Conservation (phyloP, 2,888 invertebrate species). For the Cantharis flavilabris region DNA sequence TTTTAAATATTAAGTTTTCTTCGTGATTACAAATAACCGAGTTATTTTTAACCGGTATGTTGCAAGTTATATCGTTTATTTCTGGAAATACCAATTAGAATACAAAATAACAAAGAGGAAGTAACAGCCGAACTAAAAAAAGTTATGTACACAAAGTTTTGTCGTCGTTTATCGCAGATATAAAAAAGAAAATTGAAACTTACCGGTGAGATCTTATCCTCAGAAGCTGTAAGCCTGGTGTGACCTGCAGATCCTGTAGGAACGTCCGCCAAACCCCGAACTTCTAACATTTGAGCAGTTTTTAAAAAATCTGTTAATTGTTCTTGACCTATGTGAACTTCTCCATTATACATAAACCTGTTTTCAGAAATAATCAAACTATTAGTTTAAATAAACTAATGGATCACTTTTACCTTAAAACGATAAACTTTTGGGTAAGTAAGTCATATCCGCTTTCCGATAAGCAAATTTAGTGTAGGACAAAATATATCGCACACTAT, state of each 20-base stretch:
- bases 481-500: background rate
- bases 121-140: background rate
- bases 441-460: background rate
- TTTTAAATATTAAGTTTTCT: background rate
- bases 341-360: constrained; percentile 91
- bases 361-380: background rate
- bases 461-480: background rate
- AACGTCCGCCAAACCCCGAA: constrained; percentile 84
- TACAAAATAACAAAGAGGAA: background rate
- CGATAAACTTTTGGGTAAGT: background rate
- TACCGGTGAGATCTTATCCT: constrained; percentile 74
- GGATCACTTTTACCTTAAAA: background rate
- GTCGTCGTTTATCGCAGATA: background rate
- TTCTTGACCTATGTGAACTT: constrained; percentile 87
- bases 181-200: constrained; percentile 47
- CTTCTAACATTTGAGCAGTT: constrained; percentile 86
- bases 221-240: constrained; percentile 50
- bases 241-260: constrained; percentile 57
- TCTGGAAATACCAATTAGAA: background rate
- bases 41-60: constrained; percentile 5
- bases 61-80: background rate
- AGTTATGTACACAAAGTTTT: background rate
- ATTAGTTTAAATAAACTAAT: background rate
- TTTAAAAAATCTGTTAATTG: constrained; percentile 84
- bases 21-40: constrained; percentile 8